Percentiles rank a stretch among this genome's conserved stretches.
phyloP scores from a whole-genome alignment of 2,113 vertebrate species.

The Formicarius rufipectus region DNA sequence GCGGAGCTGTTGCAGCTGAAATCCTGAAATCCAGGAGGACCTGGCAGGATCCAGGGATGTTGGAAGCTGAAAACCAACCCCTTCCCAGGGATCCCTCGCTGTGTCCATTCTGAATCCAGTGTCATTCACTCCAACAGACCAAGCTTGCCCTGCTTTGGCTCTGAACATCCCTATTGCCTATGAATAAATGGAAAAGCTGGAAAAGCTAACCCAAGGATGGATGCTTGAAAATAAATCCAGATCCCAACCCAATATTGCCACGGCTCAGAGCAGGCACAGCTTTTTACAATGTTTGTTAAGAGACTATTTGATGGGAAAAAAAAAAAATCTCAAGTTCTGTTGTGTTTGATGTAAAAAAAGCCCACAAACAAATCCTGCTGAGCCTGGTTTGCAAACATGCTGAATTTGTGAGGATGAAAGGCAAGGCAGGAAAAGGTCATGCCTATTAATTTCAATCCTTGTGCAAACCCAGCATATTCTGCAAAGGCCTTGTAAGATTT shows the following conservation, averaged over 20 bases:
- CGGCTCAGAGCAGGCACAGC: not conserved
- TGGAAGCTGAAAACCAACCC: not conserved
- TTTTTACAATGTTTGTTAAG: conserved; percentile 34
- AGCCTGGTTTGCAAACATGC: conserved; percentile 37
- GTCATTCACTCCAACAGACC: not conserved
- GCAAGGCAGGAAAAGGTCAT: conserved; percentile 64
- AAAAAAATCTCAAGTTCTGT: not conserved
- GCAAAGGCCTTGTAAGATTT: not conserved
- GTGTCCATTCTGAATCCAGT: not conserved
- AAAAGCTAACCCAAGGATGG: not conserved
- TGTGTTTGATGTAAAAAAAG: conserved; percentile 14
- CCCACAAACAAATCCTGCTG: not conserved
- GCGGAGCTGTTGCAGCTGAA: not conserved
- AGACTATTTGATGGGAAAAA: not conserved
- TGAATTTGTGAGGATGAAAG: conserved; percentile 55
- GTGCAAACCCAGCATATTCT: conserved; percentile 51
- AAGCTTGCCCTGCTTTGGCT: not conserved
- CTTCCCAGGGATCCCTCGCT: not conserved
- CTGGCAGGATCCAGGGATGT: not conserved
- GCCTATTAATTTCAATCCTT: conserved; percentile 71
- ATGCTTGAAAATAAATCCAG: not conserved
- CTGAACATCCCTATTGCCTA: not conserved
- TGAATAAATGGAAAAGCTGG: not conserved
- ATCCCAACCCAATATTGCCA: not conserved
- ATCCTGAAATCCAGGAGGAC: not conserved